Evolutionary conservation across 2,888 invertebrate species (phyloP), one percentile per base, ranked within the genome.

Genomic region (Cheilosia soror): DNA sequence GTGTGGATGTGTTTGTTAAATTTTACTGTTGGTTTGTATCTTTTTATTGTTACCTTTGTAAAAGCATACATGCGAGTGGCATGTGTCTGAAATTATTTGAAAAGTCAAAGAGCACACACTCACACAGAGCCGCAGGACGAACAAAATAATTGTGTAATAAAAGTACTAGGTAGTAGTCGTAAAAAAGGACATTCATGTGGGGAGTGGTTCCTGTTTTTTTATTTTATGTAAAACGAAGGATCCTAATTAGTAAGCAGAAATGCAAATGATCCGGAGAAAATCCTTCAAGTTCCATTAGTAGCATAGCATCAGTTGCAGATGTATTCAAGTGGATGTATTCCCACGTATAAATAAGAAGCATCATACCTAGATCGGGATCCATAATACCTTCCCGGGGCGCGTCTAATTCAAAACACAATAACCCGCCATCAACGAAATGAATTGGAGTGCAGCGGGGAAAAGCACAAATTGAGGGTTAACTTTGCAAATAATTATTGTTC

Each of bases 181-280:
- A 71, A 71, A 71, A 71, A 78, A 69, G 78, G 69, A 31, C 78
- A 71, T 78, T 63, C 55, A 49, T 71, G 69, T 33, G 63, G 62
- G 57, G 55, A 63, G 31, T 11, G 37, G 37, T 4, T 37, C 11
- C 55, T 47, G 15, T 65, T 29, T 73, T 63, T 47, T 49, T 44
- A 62, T 42, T 27, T 37, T n/a, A n/a, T 11, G 4, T 0, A 13
- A 47, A 51, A 44, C 13, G 25, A 60, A 40, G 31, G 42, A 65
- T 33, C 44, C 42, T 65, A 84, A 84, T 84, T 75, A 84, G 83
- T 57, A 49, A 83, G 55, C 71, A 73, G 11, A 73, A 84, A 79
- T 79, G 68, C 69, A 84, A 79, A 75, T 79, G 9, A 33, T 31
- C 53, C 60, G 7, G 37, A 27, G 58, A 62, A 47, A 53, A 69